Conservation (phyloP, 2,797 vertebrate genomes). For the Megalops cyprinoides region DNA sequence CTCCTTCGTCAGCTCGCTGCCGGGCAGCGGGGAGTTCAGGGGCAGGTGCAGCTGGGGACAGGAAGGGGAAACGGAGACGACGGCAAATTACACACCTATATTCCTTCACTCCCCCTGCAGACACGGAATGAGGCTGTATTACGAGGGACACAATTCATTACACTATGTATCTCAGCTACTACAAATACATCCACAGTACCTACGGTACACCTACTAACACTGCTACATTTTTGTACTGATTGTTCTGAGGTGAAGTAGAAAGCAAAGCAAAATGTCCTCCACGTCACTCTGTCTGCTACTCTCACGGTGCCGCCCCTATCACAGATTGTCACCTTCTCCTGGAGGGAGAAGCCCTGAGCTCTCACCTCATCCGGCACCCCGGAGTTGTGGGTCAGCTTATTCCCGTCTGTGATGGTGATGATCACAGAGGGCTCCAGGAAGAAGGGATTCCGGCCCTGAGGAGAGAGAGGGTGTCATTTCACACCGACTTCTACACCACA, state of each 20-base stretch:
- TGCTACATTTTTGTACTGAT: too few species aligned
- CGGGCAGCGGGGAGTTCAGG: conserved; percentile 92
- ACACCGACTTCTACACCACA: neutral
- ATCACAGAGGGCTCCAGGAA: conserved; percentile 98
- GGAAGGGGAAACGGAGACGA: neutral
- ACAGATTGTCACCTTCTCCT: too few species aligned
- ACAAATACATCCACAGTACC: too few species aligned
- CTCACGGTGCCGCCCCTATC: too few species aligned
- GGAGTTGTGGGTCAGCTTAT: conserved; percentile 92
- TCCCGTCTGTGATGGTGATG: conserved; percentile 99
- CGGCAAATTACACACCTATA: neutral
- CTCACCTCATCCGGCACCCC: conserved; percentile 96
- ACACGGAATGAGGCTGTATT: too few species aligned
- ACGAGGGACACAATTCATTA: too few species aligned
- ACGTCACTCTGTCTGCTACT: too few species aligned
- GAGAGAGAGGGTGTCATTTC: conserved; percentile 45
- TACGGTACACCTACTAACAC: too few species aligned
- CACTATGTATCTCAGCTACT: too few species aligned
- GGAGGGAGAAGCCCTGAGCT: neutral
- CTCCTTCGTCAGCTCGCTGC: conserved; percentile 98
- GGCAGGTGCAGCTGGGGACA: conserved; percentile 89
- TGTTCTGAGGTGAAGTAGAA: too few species aligned
- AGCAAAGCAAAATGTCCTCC: too few species aligned
- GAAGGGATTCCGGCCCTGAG: conserved; percentile 95
- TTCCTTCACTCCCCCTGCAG: too few species aligned